Evolutionary conservation across 2,113 vertebrate species (phyloP), one percentile per base, ranked within the genome.

Genomic region (Trochalopteron elliotii): DNA sequence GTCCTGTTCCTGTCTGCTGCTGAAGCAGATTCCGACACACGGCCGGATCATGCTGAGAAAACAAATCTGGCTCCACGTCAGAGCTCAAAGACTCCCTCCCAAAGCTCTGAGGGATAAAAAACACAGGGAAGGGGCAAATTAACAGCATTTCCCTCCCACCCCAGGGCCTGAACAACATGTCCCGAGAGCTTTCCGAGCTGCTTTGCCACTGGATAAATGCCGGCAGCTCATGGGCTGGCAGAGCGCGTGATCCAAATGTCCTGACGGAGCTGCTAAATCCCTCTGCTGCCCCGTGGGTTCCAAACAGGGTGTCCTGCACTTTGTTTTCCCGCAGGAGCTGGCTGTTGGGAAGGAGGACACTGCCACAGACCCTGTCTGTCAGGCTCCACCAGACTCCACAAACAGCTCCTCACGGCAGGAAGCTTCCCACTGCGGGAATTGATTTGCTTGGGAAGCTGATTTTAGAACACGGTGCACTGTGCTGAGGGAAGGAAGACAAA

Each of bases 181-280:
- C 84, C 88, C 0, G 1, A 20, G 70, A 61, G 28, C 49, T 40
- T 59, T 33, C 50, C 3, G 11, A 81, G 83, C 64, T 19, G 65
- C 86, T 53, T 28, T 30, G 72, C 42, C 20, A 1, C 63, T 31
- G 76, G 71, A 39, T 11, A 7, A 67, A 31, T 0, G 1, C n/a
- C 1, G 5, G 79, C 52, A 40, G 74, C 59, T 28, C 28, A 0
- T 0, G 45, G 28, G 39, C 9, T 12, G 12, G 59, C 2, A 15
- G 37, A 35, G 39, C 11, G 0, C 1, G 9, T 3, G 40, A 83
- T 18, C n/a, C 78, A 0, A 30, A 2, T 0, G 12, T 55, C 79
- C 70, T 5, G 35, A 28, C 0, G 0, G 79, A 49, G 70, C 63
- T 37, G 79, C 47, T 40, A 6, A 69, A 61, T 49, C 60, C 91